Evolutionary conservation across 2,113 vertebrate species (phyloP), one percentile per base, ranked within the genome.

Genomic region (Engraulis encrasicolus): DNA sequence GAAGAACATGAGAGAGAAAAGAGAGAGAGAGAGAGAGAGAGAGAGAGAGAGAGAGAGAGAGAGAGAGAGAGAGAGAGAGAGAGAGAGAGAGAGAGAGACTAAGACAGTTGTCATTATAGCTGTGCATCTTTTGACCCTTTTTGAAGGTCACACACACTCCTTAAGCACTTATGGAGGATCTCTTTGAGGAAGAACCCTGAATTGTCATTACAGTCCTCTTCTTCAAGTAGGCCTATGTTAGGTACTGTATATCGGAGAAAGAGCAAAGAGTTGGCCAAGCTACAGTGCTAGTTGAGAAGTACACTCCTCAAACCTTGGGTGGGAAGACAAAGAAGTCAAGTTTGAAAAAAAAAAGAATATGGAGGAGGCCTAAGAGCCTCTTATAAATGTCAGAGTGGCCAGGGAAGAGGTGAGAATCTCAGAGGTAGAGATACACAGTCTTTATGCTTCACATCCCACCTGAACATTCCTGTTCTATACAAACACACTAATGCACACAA

Each of bases 71-170:
- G 38, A 80, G 37, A 81, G 1, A 12, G 7, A 61, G 82, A 79
- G 14, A 27, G 6, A 50, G 50, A 82, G 19, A 15, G 20, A 85
- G 86, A 5, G 7, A 45, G 40, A 45, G 40, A 45, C 4, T 45
- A 45, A 45, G 40, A 71, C 23, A 89, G 81, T 90, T 92, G 83
- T 89, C 91, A 92, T 93, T 93, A 92, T 91, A 91, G 89, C 83
- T 83, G 88, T 79, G 85, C 86, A 89, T 90, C 87, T 86, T 90
- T 89, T 90, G 91, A 91, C 90, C 91, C 87, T 87, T 90, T 90
- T 89, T 91, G 85, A 92, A 91, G 91, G 91, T 92, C 87, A 81
- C 88, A 88, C 87, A 81, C 88, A 88, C 89, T 90, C 89, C 88
- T 85, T 84, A 89, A 91, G 89, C 91, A 91, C 89, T 93, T 92